phyloP scores from a whole-genome alignment of 1,140 invertebrate species.

The Aplysia californica region DNA sequence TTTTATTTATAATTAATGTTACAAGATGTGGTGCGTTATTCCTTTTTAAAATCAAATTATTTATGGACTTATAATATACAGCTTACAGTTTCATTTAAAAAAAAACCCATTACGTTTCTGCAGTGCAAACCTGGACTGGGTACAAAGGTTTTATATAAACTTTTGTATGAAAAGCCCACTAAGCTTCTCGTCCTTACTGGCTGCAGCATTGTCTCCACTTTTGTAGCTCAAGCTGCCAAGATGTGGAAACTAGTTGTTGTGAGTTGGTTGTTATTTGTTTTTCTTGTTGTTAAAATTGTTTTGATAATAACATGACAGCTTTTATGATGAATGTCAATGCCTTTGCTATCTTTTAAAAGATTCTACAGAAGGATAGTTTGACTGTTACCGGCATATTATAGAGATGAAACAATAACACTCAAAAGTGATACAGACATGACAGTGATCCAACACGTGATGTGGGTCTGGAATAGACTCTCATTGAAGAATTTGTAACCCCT shows the following conservation, averaged over 20 bases:
- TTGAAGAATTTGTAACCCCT: no score
- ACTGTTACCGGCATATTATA: no score
- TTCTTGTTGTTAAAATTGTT: no score
- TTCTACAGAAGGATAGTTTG: no score
- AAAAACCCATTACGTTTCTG: conserved; percentile 37
- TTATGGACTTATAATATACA: not conserved
- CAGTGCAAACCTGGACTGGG: conserved; percentile 98
- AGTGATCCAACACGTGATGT: no score
- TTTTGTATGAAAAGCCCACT: conserved; percentile 89
- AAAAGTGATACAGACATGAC: no score
- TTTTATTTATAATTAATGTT: not conserved
- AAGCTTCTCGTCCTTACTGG: conserved; percentile 94
- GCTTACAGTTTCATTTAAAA: not conserved
- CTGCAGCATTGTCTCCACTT: conserved; percentile 99
- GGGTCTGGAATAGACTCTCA: no score
- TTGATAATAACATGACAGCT: no score
- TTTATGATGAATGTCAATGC: no score
- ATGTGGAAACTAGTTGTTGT: conserved; percentile 99
- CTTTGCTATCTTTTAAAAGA: no score
- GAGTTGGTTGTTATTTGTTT: conserved; percentile 71
- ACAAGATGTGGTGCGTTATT: not conserved
- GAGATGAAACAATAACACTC: no score
- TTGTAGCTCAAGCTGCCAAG: conserved; percentile 98
- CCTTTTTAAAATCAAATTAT: not conserved
- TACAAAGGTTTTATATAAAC: conserved; percentile 97